Percentiles rank a stretch among this genome's conserved stretches.
These are phyloP conservation scores for Typhlichthys eigenmanni DNA, from an alignment of 2,797 vertebrate species.

Conservation along the genomic window DNA sequence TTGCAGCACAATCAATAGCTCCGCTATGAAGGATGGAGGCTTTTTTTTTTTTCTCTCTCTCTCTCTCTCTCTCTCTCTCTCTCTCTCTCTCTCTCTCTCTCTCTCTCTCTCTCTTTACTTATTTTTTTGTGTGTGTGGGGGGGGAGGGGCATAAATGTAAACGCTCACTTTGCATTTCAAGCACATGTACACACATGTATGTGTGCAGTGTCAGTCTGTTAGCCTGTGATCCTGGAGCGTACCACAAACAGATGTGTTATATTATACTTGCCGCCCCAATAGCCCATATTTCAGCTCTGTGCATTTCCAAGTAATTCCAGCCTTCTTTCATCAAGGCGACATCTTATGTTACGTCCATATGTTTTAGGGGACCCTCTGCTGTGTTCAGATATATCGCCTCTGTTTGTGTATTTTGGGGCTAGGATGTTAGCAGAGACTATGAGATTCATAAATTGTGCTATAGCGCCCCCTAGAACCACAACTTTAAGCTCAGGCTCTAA, in stretches of 20 bases:
- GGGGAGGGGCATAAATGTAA: slow-evolving; percentile 13
- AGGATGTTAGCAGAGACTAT: no score
- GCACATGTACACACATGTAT: no score
- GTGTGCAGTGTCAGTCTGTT: no score
- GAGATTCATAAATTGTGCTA: no score
- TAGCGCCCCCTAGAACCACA: no score
- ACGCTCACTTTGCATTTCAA: not conserved
- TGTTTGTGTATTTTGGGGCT: no score
- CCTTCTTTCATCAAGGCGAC: slow-evolving; percentile 37
- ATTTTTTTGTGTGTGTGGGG: not conserved
- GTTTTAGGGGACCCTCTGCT: no score
- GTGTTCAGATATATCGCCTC: no score
- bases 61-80: not conserved
- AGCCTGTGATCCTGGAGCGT: not conserved
- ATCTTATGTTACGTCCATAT: slow-evolving; percentile 23
- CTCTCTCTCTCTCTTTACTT: no score
- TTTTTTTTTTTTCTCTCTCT: not conserved
- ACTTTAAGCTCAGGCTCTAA: slow-evolving; percentile 14
- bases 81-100: not conserved
- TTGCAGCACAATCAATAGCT: slow-evolving; percentile 29
- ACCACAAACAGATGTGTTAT: slow-evolving; percentile 12
- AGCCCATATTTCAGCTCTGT: slow-evolving; percentile 34
- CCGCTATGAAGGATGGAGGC: slow-evolving; percentile 18
- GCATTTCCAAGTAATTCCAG: slow-evolving; percentile 26
- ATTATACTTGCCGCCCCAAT: slow-evolving; percentile 54